Evolutionary conservation across 2,797 vertebrate genomes (phyloP), one percentile per base, ranked within the genome.

Genomic region (Gambusia yucatana): DNA sequence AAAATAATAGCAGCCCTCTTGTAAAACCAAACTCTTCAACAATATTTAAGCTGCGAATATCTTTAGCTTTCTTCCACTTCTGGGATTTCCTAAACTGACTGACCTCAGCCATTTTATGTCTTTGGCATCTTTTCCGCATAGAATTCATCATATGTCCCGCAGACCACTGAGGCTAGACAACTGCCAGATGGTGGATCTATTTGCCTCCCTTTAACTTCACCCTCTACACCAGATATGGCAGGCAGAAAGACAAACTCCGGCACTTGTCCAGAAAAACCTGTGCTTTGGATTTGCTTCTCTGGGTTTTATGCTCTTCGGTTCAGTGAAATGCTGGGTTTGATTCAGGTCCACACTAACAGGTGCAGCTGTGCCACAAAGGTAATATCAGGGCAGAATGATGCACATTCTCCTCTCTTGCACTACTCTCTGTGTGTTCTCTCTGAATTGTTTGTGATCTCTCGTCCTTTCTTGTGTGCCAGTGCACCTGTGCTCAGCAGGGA

Each of bases 161-260:
- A 93, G 91, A 94, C 88, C 82, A 86, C 87, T 78, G 73, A 87
- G 89, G 91, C 90, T 89, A 93, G 92, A 93, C 89, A 87, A 88
- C 87, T 81, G 84, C 89, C 93, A 95, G 91, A 95, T 94, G 93
- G 92, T 33, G 44, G 85, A 92, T 92, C 90, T 93, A 94, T 94
- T 91, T 92, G 86, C 87, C 89, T 71, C 85, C 86, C 89, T 92
- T 91, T 88, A 84, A 85, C 86, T 89, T 61, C 20, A 61, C 79
- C 80, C 88, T 89, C 74, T 84, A 85, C 82, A 88, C 80, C 84
- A 89, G 85, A 88, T 83, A 92, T 83, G 82, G 63, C 84, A 77
- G 67, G 30, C 67, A 77, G 77, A 85, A 82, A 80, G 74, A 79
- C 59, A 76, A 84, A 77, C 75, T 81, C 70, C 90, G 89, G 89